These are phyloP conservation scores for Rotaria macrura DNA, from an alignment of 2,888 invertebrate genomes.

Conservation along the genomic window DNA sequence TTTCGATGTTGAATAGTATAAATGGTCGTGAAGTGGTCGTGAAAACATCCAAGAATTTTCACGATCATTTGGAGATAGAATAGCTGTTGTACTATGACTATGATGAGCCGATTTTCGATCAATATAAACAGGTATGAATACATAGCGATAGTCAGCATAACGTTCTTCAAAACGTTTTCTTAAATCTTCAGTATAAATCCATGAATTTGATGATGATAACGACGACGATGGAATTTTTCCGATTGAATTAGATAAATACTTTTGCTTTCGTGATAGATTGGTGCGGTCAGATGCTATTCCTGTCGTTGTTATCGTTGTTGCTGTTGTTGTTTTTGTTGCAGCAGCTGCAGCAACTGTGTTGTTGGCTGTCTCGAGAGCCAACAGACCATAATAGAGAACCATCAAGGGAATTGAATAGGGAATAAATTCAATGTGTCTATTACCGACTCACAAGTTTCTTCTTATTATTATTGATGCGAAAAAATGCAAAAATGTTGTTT, in stretches of 20 bases:
- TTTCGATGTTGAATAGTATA: background rate
- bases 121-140: background rate
- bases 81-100: background rate
- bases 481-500: background rate
- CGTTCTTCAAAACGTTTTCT: constrained; percentile 19
- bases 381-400: constrained; percentile 1
- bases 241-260: background rate
- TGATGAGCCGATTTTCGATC: background rate
- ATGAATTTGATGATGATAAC: constrained; percentile 16
- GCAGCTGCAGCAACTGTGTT: background rate
- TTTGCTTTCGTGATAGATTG: background rate
- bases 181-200: constrained; percentile 22
- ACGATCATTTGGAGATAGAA: background rate
- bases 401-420: background rate
- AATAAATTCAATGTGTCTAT: background rate
- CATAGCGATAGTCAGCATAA: background rate
- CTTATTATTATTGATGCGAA: background rate
- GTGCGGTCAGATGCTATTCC: background rate
- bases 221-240: background rate
- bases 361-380: background rate
- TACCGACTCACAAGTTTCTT: background rate
- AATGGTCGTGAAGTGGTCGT: background rate
- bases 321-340: background rate
- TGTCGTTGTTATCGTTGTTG: background rate
- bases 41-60: constrained; percentile 14